These are phyloP conservation scores for Trichopria drosophilae DNA, from an alignment of 2,888 invertebrate genomes.

Conservation along the genomic window DNA sequence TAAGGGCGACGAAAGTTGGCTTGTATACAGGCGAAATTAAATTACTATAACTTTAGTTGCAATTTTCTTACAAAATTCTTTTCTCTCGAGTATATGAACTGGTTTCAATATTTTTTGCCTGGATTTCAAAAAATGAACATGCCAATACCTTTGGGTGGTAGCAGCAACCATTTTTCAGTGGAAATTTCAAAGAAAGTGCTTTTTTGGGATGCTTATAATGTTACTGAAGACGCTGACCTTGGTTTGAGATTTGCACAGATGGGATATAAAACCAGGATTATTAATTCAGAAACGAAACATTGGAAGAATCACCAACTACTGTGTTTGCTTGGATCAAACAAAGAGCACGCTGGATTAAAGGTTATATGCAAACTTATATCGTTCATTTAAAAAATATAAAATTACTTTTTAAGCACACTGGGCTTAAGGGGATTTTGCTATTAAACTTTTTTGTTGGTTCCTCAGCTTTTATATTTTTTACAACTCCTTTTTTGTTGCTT, in stretches of 20 bases:
- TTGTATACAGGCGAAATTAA: conserved; percentile 17
- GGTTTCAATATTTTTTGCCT: conserved; percentile 17
- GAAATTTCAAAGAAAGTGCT: conserved; percentile 14
- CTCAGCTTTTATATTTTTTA: conserved; percentile 23
- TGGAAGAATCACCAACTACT: conserved; percentile 21
- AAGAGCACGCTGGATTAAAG: conserved; percentile 24
- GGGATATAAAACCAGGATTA: conserved; percentile 20
- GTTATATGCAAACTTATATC: conserved; percentile 21
- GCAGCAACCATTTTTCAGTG: conserved; percentile 19
- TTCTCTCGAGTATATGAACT: conserved; percentile 15
- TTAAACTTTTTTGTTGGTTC: conserved; percentile 19
- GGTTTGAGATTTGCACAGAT: conserved; percentile 18
- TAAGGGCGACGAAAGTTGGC: conserved; percentile 10
- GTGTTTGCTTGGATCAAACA: conserved; percentile 22
- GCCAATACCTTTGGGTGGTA: conserved; percentile 21
- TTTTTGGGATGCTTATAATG: conserved; percentile 23
- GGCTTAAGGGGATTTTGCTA: conserved; percentile 19
- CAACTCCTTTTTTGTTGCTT: conserved; percentile 24
- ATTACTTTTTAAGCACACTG: conserved; percentile 18
- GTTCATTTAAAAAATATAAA: conserved; percentile 22
- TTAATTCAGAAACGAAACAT: conserved; percentile 20
- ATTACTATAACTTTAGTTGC: conserved; percentile 15
- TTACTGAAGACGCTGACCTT: conserved; percentile 25
- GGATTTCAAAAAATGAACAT: conserved; percentile 14
- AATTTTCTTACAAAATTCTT: conserved; percentile 15